A percentile compares a stretch with the other conserved stretches of the same genome.
phyloP scores from a whole-genome alignment of 2,113 vertebrate genomes.

The Onychorhynchus coronatus region DNA sequence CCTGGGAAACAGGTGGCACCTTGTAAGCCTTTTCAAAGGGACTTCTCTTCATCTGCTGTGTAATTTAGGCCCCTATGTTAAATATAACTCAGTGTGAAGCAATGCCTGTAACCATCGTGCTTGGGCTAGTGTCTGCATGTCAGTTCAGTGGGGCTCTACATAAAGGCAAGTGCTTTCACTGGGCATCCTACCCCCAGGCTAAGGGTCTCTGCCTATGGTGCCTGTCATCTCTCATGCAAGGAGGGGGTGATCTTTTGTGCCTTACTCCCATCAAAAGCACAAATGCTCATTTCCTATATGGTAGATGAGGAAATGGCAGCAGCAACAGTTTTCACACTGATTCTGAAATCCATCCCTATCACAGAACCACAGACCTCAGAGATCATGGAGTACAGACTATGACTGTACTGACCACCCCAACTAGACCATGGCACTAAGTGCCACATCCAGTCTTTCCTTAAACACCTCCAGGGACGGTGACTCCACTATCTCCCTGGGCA shows the following conservation, averaged over 20 bases:
- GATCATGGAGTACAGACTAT: rapidly evolving
- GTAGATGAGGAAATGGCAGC: neutral
- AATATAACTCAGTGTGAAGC: neutral
- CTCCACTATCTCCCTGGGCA: too few species aligned
- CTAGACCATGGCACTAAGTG: neutral
- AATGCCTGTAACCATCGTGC: rapidly evolving
- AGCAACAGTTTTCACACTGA: neutral
- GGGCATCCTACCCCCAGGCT: neutral
- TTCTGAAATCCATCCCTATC: neutral
- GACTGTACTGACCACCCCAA: rapidly evolving
- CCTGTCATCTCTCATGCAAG: neutral
- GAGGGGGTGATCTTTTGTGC: neutral
- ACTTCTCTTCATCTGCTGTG: neutral
- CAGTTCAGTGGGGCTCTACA: neutral
- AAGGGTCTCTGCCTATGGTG: neutral
- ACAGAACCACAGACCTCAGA: neutral
- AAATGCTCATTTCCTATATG: rapidly evolving
- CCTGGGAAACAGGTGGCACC: neutral
- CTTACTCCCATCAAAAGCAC: neutral
- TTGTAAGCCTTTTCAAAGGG: neutral
- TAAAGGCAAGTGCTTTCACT: neutral
- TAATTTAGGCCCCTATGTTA: neutral
- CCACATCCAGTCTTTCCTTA: neutral
- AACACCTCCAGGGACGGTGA: neutral
- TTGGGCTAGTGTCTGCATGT: neutral